Evolutionary conservation across 2,888 invertebrate species (phyloP).

Genomic region (Drosophila hawaiiensis): DNA sequence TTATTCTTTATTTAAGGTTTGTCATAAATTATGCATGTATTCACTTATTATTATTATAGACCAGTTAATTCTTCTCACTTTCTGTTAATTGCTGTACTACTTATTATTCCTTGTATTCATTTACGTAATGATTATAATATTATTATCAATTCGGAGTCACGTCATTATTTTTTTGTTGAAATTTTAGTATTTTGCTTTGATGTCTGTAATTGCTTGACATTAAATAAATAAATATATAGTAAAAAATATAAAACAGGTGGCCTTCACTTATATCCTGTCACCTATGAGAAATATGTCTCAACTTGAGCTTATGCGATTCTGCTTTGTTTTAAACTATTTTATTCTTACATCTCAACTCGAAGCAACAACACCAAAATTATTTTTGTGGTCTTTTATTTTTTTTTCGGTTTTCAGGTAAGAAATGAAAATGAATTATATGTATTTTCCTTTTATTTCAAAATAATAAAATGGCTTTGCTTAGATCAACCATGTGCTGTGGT

Average conservation of each 20-base stretch:
- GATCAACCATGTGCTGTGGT: conserved; percentile 54
- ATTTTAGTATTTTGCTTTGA: neutral
- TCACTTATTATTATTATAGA: too few species aligned
- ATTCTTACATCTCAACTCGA: conserved; percentile 28
- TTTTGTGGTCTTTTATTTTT: conserved; percentile 42
- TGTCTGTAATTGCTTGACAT: neutral
- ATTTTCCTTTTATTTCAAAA: neutral
- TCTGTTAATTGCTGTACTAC: neutral
- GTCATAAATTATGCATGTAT: too few species aligned
- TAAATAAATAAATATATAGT: neutral
- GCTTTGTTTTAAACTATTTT: neutral
- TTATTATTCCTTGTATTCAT: neutral
- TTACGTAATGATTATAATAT: neutral
- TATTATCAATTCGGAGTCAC: too few species aligned
- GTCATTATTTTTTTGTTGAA: neutral
- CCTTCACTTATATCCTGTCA: neutral
- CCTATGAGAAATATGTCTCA: neutral
- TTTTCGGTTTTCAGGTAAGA: conserved; percentile 37
- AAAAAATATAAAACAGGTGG: neutral
- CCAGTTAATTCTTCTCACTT: neutral
- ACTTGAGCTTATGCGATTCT: neutral
- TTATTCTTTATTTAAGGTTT: too few species aligned
- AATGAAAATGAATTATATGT: neutral
- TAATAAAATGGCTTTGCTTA: neutral
- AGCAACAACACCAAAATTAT: conserved; percentile 46